Base-by-base conservation (phyloP, 2,797 vertebrate genomes). In the Pachyuromys duprasi region DNA sequence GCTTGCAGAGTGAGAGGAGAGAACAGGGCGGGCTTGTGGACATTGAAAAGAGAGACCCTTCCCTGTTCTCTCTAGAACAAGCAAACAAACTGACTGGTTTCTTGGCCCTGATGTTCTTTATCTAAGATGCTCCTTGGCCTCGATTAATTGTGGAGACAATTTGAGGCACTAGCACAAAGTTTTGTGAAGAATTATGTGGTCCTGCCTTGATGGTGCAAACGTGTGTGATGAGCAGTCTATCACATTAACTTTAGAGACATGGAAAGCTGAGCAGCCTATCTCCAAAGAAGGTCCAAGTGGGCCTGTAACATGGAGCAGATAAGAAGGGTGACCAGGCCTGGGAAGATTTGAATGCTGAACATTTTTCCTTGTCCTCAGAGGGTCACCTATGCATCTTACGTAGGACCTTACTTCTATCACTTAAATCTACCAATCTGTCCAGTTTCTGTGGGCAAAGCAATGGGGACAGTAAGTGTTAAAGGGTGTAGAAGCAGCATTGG, bases 181-280 rank as follows among this genome's bases (percentile, higher is more conserved):
- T 95, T 96, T 90, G 69, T 67, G 45, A 90, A 89, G 86, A 92
- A 86, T 57, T 83, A 79, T 80, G n/a, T 33, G 57, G 36, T 6
- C 2, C 49, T 76, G 42, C 57, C 13, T 74, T 78, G 45, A 86
- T 70, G 45, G 89, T 72, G 20, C 69, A 33, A 93, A 95, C 86
- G 36, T 67, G 33, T 69, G 15, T 70, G 31, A 63, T 7, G 92
- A 72, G 22, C 57, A 60, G 70, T 49, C 69, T 45, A 65, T 28
- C 14, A 45, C 57, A 81, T 20, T 78, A 28, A 93, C 76, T 89
- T 89, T 39, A 70, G 89, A 91, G 65, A 53, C 74, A 13, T 39
- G 94, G 33, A 9, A 67, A 93, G 12, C 53, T 26, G 62, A 95
- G 69, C 24, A 86, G 33, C 67, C 86, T 69, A 12, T 80, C 39